A percentile compares a stretch with the other conserved stretches of the same genome.
Conservation (phyloP, 2,113 vertebrate genomes). For the Melospiza melodia region DNA sequence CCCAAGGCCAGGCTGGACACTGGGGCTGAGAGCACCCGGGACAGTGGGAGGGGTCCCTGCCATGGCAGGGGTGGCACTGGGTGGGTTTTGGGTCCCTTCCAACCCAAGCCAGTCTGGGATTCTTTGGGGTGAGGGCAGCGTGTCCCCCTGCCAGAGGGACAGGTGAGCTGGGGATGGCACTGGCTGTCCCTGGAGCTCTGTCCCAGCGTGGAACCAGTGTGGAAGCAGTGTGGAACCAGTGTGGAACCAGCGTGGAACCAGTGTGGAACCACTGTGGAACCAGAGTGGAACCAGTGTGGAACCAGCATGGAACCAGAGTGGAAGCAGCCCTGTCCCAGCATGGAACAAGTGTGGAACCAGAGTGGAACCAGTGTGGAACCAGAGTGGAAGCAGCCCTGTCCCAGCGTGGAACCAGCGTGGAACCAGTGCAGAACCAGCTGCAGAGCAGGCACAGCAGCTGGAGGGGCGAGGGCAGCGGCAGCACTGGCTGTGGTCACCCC, state of each 20-base stretch:
- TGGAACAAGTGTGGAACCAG: too few relatives aligned
- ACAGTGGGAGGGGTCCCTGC: neutral
- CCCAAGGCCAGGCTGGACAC: fast-evolving
- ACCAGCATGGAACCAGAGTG: neutral
- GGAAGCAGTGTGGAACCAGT: neutral
- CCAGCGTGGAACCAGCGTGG: too few relatives aligned
- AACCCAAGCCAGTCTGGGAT: neutral
- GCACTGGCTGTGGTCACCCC: too few relatives aligned
- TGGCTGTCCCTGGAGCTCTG: conserved; percentile 57
- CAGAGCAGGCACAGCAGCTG: too few relatives aligned
- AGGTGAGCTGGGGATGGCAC: neutral
- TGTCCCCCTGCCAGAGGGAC: neutral
- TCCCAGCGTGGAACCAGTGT: neutral
- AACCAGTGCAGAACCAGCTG: too few relatives aligned
- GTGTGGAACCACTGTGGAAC: neutral
- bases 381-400: too few relatives aligned
- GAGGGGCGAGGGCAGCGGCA: too few relatives aligned
- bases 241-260: too few relatives aligned
- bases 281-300: too few relatives aligned
- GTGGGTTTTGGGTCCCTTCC: neutral
- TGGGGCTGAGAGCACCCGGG: neutral
- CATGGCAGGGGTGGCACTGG: neutral
- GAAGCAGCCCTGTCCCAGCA: too few relatives aligned
- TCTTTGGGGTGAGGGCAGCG: fast-evolving
- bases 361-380: too few relatives aligned